phyloP scores from a whole-genome alignment of 2,797 vertebrate genomes.

The Novumbra hubbsi region DNA sequence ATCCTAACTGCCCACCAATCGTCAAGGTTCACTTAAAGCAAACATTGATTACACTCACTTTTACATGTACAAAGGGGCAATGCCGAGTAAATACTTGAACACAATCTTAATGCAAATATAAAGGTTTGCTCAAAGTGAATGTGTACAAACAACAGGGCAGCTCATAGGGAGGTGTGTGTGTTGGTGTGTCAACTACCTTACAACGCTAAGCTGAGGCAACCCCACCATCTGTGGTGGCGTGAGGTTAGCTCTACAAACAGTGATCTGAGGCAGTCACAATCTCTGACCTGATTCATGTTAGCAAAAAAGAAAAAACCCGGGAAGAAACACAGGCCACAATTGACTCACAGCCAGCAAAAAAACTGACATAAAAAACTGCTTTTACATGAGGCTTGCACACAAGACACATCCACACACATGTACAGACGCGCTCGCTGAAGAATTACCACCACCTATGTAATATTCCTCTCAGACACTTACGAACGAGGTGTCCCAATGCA shows the following conservation, averaged over 20 bases:
- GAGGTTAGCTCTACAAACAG: conserved; percentile 70
- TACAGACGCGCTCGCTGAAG: no score
- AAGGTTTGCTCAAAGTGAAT: not conserved
- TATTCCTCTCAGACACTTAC: no score
- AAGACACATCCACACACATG: not conserved
- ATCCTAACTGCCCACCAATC: not conserved
- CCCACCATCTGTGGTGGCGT: conserved; percentile 69
- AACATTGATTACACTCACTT: not conserved
- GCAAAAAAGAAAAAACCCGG: conserved; percentile 26
- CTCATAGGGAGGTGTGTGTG: not conserved
- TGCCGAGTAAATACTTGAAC: not conserved
- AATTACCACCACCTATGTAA: no score
- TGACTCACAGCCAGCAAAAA: not conserved
- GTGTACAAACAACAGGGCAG: not conserved
- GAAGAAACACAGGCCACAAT: conserved; percentile 17
- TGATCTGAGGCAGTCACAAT: conserved; percentile 54
- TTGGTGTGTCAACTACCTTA: conserved; percentile 12
- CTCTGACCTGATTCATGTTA: conserved; percentile 61
- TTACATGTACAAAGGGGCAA: not conserved
- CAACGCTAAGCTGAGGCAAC: conserved; percentile 59
- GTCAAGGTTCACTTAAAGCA: not conserved
- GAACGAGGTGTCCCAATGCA: no score
- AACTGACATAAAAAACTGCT: not conserved
- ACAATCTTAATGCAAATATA: not conserved
- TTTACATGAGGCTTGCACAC: not conserved